Conservation (phyloP, 2,888 invertebrate species). For the Heterodera filipjevi region DNA sequence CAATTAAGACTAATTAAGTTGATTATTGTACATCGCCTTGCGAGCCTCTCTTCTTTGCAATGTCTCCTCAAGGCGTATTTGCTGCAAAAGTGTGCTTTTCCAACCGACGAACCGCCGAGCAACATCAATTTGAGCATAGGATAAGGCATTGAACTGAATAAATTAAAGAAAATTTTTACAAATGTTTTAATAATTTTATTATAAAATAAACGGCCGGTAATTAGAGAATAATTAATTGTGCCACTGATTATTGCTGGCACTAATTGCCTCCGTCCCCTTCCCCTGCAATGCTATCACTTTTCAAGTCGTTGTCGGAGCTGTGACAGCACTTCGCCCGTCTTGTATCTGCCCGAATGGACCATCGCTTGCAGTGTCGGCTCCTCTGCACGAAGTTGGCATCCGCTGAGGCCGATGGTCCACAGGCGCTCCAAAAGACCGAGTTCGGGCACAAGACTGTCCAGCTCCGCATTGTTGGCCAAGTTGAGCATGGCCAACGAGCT, state of each 20-base stretch:
- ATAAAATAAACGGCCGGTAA: no score
- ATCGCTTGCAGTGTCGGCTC: conserved; percentile 83
- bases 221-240: no score
- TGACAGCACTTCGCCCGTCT: conserved; percentile 88
- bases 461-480: conserved; percentile 78
- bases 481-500: conserved; percentile 89
- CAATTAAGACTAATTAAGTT: background rate
- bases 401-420: conserved; percentile 91
- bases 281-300: conserved; percentile 67
- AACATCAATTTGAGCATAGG: conserved; percentile 84
- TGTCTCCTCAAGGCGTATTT: conserved; percentile 83
- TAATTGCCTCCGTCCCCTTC: background rate
- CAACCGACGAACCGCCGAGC: conserved; percentile 74
- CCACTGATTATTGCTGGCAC: background rate
- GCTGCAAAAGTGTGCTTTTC: conserved; percentile 86
- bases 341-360: conserved; percentile 87
- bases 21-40: conserved; percentile 35
- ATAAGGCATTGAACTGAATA: conserved; percentile 79
- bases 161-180: no score
- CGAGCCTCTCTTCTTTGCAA: conserved; percentile 68
- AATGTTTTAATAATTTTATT: no score
- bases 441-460: conserved; percentile 79
- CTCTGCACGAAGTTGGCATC: conserved; percentile 73
- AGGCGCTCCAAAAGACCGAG: conserved; percentile 90
- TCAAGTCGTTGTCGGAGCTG: conserved; percentile 79